Evolutionary conservation across 1,140 invertebrate genomes (phyloP), one percentile per base, ranked within the genome.

Genomic region (Venturia canescens): DNA sequence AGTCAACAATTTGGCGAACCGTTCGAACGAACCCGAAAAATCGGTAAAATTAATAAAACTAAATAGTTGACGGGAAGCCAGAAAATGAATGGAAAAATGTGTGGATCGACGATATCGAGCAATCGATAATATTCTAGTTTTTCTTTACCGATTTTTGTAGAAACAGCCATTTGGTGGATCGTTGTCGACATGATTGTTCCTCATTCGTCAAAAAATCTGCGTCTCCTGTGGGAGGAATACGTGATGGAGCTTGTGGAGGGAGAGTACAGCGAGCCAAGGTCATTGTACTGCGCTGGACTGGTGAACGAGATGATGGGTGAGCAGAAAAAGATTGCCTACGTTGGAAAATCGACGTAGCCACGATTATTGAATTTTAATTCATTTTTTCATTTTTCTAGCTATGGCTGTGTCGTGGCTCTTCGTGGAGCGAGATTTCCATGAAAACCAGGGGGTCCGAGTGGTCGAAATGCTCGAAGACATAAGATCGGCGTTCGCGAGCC

Each of bases 401-500:
- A 91, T 92, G 88, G 90, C 91, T 5, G 90, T 89, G 2, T 88
- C 90, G 0, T 90, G 89, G 89, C 72, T 92, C 4, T 90, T 88
- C 78, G 87, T 91, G 3, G 88, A 91, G 79, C 88, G 85, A 0
- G 78, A 83, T 5, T 91, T 91, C 34, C 86, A 88, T 29, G 48
- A 80, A 15, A 75, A 84, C 26, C 85, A 85, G 27, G 86, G 80
- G 31, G 78, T 72, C 13, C 88, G 86, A 50, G 87, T 91, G 18
- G 57, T 67, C 13, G 88, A 87, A 63, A 91, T 86, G 87, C 70
- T 98, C 31, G 90, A 93, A 26, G 94, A 97, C 85, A 96, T 98
- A 82, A 95, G 96, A 89, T 90, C 94, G 16, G 94, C 96, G 0
- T 97, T 98, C 86, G 93, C 95, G 21, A 93, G 95, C 27, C 89